These are phyloP conservation scores for Otus sunia DNA, from an alignment of 2,113 vertebrate genomes.

Conservation along the genomic window DNA sequence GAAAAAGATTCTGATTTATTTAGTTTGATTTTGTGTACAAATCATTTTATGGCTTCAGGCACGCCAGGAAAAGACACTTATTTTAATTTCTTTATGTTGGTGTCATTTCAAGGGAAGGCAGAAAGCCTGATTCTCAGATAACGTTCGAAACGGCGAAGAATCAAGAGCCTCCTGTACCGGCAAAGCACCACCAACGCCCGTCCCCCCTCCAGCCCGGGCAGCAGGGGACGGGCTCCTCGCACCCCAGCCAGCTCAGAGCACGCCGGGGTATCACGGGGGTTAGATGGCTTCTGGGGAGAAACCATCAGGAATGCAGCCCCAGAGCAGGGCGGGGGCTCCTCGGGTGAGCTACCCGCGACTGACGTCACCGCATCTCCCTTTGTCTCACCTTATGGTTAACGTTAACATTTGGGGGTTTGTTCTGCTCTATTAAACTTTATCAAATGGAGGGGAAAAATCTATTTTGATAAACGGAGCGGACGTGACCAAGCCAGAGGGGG, in stretches of 20 bases:
- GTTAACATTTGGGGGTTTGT: not conserved
- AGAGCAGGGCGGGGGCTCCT: not conserved
- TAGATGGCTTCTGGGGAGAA: accelerated
- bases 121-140: not conserved
- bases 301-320: not conserved
- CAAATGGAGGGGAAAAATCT: not conserved
- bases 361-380: not conserved
- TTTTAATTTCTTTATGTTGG: not conserved
- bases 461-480: accelerated
- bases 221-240: accelerated
- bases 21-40: not conserved
- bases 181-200: not conserved
- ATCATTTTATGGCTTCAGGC: not conserved
- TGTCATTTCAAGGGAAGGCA: not conserved
- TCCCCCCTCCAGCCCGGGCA: accelerated
- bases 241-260: too few relatives aligned
- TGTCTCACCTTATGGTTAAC: accelerated
- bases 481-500: accelerated
- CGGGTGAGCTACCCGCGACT: accelerated
- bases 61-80: not conserved
- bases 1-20: not conserved
- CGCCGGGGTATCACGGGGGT: accelerated
- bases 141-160: not conserved
- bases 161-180: accelerated
- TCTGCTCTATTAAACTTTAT: not conserved